phyloP scores from a whole-genome alignment of 2,113 vertebrate genomes.

The Urocitellus parryii region DNA sequence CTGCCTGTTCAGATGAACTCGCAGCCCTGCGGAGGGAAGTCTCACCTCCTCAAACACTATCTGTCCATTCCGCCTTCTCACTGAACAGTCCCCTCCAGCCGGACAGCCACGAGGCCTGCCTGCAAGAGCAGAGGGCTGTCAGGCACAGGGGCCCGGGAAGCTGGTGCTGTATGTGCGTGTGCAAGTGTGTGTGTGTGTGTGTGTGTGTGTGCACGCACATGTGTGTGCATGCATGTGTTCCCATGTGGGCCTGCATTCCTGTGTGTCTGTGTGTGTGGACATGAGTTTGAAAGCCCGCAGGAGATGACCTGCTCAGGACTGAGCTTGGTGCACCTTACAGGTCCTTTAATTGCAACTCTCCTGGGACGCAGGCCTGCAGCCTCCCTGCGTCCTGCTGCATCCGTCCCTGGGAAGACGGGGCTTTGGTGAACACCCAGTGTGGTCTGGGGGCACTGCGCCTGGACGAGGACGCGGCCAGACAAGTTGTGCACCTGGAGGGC shows the following conservation, averaged over 20 bases:
- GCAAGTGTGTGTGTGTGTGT: accelerated
- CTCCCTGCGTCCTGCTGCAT: constrained; percentile 95
- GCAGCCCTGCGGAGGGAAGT: background rate
- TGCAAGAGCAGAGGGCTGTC: background rate
- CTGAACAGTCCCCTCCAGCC: background rate
- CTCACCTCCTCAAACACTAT: background rate
- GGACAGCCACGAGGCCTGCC: background rate
- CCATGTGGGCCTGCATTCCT: too few species aligned
- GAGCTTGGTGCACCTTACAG: constrained; percentile 78
- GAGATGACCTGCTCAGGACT: accelerated
- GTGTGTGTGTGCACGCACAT: accelerated
- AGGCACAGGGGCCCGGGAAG: accelerated
- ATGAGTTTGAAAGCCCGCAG: background rate
- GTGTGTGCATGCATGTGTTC: background rate
- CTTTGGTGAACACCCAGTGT: constrained; percentile 91
- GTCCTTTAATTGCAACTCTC: constrained; percentile 96
- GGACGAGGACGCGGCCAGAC: constrained; percentile 84
- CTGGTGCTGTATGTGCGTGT: background rate
- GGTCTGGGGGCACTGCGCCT: constrained; percentile 88
- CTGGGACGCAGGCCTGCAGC: constrained; percentile 91
- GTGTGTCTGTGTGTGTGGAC: too few species aligned
- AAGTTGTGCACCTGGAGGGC: constrained; percentile 89
- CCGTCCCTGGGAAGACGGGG: constrained; percentile 89
- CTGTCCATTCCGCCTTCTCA: background rate
- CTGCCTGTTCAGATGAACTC: background rate